Evolutionary conservation across 2,888 invertebrate species (phyloP), one percentile per base, ranked within the genome.

Genomic region (Selenia dentaria): DNA sequence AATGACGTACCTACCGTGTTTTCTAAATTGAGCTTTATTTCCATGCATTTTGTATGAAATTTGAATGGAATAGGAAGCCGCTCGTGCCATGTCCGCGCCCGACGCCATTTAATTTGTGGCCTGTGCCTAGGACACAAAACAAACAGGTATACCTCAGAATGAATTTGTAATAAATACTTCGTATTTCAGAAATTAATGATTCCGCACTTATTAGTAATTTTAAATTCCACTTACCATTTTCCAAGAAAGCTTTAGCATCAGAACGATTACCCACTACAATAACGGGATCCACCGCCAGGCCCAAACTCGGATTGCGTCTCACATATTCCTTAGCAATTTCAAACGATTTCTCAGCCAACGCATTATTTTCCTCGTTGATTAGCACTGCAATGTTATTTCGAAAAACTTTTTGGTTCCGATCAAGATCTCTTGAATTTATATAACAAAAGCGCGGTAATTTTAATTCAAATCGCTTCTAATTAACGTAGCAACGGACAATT

Each of bases 341-440:
- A 34, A 95, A 91, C 1, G 95, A 93, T 73, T 93, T 94, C 55
- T 94, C 93, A 2, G 95, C 95, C 14, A 94, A 89, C 33, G 93
- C 92, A 72, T 95, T 95, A 44, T 93, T 93, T 68, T 94, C 94
- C 76, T 96, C 95, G 67, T 95, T 95, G 35, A 95, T 93, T 64
- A 94, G 92, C 70, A 95, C 95, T 95, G 74, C 31, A 79, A 81
- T 34, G 12, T 31, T 27, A 42, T 26, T 10, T 95, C 6, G 3
- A 73, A 32, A 79, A 5, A 1, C 6, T 18, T 18, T 18, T 6
- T 6, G 2, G 18, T 18, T n/a, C n/a, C n/a, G n/a, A n/a, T n/a
- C n/a, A n/a, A n/a, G n/a, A n/a, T n/a, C n/a, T n/a, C n/a, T n/a
- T n/a, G n/a, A n/a, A n/a, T n/a, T n/a, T n/a, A n/a, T n/a, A n/a